These are phyloP conservation scores for Morone saxatilis DNA, from an alignment of 2,113 vertebrate species.

Conservation along the genomic window DNA sequence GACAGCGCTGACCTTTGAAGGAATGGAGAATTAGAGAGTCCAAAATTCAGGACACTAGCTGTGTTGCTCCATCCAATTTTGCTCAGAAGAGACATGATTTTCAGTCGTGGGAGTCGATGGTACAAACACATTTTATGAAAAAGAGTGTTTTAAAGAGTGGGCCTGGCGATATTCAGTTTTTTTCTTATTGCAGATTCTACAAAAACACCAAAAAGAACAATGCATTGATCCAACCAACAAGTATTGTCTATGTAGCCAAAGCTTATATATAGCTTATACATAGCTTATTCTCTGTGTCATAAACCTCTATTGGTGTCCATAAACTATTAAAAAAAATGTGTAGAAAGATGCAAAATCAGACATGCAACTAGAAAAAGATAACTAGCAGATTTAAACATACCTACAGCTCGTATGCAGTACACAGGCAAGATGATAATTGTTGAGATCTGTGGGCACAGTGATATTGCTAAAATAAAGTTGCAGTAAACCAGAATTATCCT, in stretches of 20 bases:
- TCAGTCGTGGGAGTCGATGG: background rate
- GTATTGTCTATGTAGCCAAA: background rate
- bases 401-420: background rate
- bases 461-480: background rate
- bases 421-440: background rate
- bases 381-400: slow-evolving; percentile 1
- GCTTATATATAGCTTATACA: background rate
- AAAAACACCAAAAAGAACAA: slow-evolving; percentile 14
- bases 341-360: background rate
- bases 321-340: background rate
- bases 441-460: background rate
- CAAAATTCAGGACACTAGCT: background rate
- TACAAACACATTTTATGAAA: background rate
- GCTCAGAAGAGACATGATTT: background rate
- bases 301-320: no score
- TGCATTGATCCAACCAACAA: background rate
- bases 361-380: background rate
- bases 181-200: slow-evolving; percentile 3
- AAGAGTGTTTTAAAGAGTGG: background rate
- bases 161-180: background rate
- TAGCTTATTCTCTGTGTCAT: no score
- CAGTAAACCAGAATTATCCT: background rate
- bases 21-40: background rate
- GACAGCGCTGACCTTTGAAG: slow-evolving; percentile 42
- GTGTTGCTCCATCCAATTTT: background rate